A percentile compares a stretch with the other conserved stretches of the same genome.
phyloP scores from a whole-genome alignment of 92 coral and sea anemone species.

The Ricordea florida region DNA sequence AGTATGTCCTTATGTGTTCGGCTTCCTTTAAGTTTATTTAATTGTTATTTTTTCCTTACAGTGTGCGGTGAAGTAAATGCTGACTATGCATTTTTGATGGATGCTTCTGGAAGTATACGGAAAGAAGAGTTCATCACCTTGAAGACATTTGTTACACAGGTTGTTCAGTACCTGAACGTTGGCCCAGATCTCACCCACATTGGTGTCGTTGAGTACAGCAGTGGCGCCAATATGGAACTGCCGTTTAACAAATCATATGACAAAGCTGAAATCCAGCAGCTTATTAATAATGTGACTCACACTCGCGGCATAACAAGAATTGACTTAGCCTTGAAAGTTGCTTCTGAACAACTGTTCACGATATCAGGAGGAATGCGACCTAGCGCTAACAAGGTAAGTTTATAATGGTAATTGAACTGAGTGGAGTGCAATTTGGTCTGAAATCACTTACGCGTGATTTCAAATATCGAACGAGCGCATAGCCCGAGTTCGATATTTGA shows the following conservation, averaged over 20 bases:
- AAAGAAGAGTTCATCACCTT: constrained; percentile 5
- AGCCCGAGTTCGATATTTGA: too few relatives aligned
- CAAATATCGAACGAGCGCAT: too few relatives aligned
- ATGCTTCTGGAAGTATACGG: constrained; percentile 82
- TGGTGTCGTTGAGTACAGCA: constrained; percentile 75
- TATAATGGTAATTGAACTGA: too few relatives aligned
- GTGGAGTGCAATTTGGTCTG: neutral
- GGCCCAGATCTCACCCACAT: constrained; percentile 64
- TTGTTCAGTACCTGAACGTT: constrained; percentile 64
- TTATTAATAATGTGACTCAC: constrained; percentile 36
- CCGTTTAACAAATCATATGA: constrained; percentile 47
- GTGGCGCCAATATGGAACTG: constrained; percentile 41
- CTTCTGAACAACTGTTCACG: constrained; percentile 62
- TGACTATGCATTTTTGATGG: constrained; percentile 79
- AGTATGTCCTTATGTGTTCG: neutral
- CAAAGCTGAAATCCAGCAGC: constrained; percentile 36
- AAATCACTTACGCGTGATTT: neutral
- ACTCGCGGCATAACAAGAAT: constrained; percentile 72
- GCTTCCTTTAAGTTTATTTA: neutral
- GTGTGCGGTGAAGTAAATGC: constrained; percentile 87
- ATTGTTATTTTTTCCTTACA: neutral
- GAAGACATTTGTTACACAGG: constrained; percentile 55
- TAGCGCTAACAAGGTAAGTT: constrained; percentile 68
- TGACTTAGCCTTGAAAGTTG: constrained; percentile 69
- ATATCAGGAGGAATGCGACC: constrained; percentile 70